Conservation (phyloP, 2,888 invertebrate species). For the Ormyrus pomaceus region DNA sequence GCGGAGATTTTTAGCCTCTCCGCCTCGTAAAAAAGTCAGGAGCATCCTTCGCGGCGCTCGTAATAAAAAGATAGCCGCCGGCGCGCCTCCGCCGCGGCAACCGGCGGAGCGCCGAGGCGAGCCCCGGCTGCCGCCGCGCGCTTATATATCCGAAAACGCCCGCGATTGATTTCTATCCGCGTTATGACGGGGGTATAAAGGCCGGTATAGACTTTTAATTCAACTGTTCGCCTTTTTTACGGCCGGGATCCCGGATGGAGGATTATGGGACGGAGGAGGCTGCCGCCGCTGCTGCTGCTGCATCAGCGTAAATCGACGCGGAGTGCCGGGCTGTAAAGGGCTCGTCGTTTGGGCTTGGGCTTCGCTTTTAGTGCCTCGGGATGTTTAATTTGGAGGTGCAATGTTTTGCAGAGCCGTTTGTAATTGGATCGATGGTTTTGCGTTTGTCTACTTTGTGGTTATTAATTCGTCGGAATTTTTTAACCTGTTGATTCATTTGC, state of each 20-base stretch:
- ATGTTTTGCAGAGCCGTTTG: too few species aligned
- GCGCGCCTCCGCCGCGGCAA: not conserved
- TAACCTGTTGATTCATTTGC: too few species aligned
- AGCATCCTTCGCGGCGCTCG: constrained; percentile 36
- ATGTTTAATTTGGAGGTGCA: too few species aligned
- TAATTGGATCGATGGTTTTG: too few species aligned
- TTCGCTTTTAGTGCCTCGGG: too few species aligned
- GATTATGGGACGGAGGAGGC: too few species aligned
- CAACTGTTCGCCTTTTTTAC: constrained; percentile 39
- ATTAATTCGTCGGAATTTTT: too few species aligned
- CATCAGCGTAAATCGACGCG: constrained; percentile 4
- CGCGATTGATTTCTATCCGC: constrained; percentile 29
- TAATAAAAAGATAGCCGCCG: constrained; percentile 3
- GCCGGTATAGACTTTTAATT: constrained; percentile 36
- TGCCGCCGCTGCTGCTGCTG: not conserved
- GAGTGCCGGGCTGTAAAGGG: not conserved
- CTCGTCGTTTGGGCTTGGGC: not conserved
- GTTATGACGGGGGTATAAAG: not conserved
- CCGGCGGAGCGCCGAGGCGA: not conserved
- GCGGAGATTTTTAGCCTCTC: constrained; percentile 5
- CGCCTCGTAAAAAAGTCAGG: constrained; percentile 51
- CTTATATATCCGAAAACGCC: constrained; percentile 41
- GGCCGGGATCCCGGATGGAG: not conserved
- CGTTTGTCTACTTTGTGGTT: too few species aligned
- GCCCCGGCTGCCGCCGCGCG: not conserved